A percentile compares a stretch with the other conserved stretches of the same genome.
Evolutionary conservation across 2,888 invertebrate species (phyloP).

Genomic region (Synanthedon formicaeformis): DNA sequence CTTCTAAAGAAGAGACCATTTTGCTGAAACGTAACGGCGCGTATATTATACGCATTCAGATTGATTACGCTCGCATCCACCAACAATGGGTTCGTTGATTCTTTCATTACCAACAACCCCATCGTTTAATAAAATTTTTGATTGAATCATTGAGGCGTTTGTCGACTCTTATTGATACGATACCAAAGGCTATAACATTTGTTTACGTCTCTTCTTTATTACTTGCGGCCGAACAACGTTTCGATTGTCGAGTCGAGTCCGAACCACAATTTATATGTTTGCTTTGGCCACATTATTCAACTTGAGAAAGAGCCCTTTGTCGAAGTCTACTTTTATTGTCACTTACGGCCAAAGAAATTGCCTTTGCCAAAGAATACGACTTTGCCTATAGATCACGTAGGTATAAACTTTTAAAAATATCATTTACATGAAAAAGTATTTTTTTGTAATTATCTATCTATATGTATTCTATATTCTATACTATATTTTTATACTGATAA

Average conservation of each 20-base stretch:
- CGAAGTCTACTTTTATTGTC: constrained; percentile 33
- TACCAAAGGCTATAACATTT: constrained; percentile 5
- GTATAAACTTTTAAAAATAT: too few relatives aligned
- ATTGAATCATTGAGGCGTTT: neutral
- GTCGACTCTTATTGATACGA: neutral
- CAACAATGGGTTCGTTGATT: neutral
- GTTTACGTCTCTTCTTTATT: constrained; percentile 8
- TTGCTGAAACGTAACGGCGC: neutral
- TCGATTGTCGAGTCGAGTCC: constrained; percentile 23
- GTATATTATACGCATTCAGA: neutral
- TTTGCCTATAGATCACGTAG: too few relatives aligned
- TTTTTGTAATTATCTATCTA: too few relatives aligned
- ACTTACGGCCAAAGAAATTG: constrained; percentile 6
- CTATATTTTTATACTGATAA: too few relatives aligned
- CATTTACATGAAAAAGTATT: too few relatives aligned
- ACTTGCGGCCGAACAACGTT: constrained; percentile 10
- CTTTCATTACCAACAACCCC: neutral
- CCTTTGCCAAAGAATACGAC: too few relatives aligned
- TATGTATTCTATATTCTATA: too few relatives aligned
- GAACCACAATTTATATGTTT: constrained; percentile 42
- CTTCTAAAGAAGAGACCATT: neutral
- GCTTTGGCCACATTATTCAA: constrained; percentile 39
- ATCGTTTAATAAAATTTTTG: neutral
- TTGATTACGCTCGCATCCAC: neutral
- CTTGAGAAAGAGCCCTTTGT: constrained; percentile 22